Evolutionary conservation across 2,888 invertebrate genomes (phyloP), one percentile per base, ranked within the genome.

Genomic region (Ptychoptera albimana): DNA sequence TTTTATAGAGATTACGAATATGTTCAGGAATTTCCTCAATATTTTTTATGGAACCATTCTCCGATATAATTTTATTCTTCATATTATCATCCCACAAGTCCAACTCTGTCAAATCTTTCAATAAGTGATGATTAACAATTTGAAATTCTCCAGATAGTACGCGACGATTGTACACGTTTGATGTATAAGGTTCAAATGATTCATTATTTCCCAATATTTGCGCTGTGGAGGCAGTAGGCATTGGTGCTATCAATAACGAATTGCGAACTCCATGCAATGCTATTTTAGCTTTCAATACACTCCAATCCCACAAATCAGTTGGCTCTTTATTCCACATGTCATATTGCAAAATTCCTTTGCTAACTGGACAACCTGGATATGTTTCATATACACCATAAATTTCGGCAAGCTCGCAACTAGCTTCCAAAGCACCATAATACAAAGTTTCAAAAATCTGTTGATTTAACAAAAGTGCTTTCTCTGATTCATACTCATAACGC

Each of bases 151-250:
- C 97, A 3, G 93, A 93, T 6, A 96, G 69, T 1, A 98, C 97
- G 42, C 94, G 72, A 52, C 97, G 71, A 14, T 85, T 82, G 64
- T 97, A 98, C 54, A 98, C 89, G 60, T 98, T 98, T 32, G 89
- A 93, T 1, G 96, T 97, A 64, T 96, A 98, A 0, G 98, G 91
- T 65, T 98, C 98, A 57, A 96, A 85, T 0, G 94, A 89, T 64
- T 98, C 97, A 61, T 97, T 98, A 61, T 98, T 99, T 13, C 98
- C 98, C 38, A 98, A 75, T 58, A 99, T 99, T 68, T 98, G 97
- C 2, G 98, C 97, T 0, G 97, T 98, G 1, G 96, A 94, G 8
- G 97, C 96, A 6, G 97, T 98, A 1, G 97, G 97, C 97, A 98
- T 98, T 1, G 96, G 96, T 0, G 97, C 96, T 50, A 97, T 54